Evolutionary conservation across 2,888 invertebrate genomes (phyloP).

Genomic region (Spodoptera exigua): DNA sequence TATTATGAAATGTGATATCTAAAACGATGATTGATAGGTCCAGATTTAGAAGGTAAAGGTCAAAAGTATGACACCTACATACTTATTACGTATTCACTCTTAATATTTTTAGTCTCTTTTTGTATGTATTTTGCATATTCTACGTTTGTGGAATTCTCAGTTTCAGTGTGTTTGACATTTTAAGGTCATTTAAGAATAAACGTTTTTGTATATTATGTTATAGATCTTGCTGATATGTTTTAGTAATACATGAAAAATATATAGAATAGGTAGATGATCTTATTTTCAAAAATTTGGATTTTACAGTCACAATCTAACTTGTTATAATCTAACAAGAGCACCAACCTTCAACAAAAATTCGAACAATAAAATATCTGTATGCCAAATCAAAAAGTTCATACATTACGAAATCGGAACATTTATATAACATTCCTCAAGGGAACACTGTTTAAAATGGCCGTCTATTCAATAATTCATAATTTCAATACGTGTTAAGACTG

Average conservation of each 20-base stretch:
- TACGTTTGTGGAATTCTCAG: slow-evolving; percentile 30
- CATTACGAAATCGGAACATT: slow-evolving; percentile 46
- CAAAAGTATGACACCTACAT: slow-evolving; percentile 39
- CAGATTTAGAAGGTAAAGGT: slow-evolving; percentile 56
- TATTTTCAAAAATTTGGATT: no score
- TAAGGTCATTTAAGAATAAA: slow-evolving; percentile 18
- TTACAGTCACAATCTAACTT: no score
- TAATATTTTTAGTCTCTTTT: slow-evolving; percentile 28
- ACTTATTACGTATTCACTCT: slow-evolving; percentile 33
- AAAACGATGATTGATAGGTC: slow-evolving; percentile 61
- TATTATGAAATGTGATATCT: slow-evolving; percentile 59
- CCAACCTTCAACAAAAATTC: not conserved
- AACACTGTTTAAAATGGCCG: slow-evolving; percentile 63
- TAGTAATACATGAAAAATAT: no score
- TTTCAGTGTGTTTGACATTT: slow-evolving; percentile 15
- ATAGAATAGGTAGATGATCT: no score
- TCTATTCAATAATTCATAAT: slow-evolving; percentile 84
- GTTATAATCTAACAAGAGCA: no score
- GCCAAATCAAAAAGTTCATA: slow-evolving; percentile 2
- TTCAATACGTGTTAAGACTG: slow-evolving; percentile 80
- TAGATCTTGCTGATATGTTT: no score
- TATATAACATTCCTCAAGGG: slow-evolving; percentile 58
- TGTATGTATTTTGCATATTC: slow-evolving; percentile 38
- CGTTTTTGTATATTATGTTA: not conserved
- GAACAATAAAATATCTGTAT: slow-evolving; percentile 9